Base-by-base conservation (phyloP, 2,888 invertebrate species). In the Shargacucullia verbasci region DNA sequence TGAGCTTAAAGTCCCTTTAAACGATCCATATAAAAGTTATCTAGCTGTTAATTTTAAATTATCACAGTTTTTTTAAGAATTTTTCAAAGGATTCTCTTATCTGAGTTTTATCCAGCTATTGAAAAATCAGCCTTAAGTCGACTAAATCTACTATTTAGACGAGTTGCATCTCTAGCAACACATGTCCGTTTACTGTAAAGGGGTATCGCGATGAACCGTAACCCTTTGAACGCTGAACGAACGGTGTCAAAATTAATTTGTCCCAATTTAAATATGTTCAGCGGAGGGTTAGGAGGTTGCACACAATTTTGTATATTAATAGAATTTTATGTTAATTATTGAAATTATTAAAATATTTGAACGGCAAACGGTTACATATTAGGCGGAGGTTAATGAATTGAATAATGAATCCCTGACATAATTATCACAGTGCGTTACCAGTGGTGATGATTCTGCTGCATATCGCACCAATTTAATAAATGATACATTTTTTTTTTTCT, bases 161-260 rank as follows among this genome's bases (percentile, higher is more conserved):
- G 6, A 31, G 43, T 52, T 46, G 6, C 73, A 47, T 46, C 69
- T 50, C 73, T 64, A 59, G 35, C 45, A 31, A 43, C 37, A 11
- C 44, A 60, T 44, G 46, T 55, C 52, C 48, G 54, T 62, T 39
- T 44, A 65, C 55, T 59, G 57, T 53, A 37, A 59, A 56, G 47
- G 58, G 59, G 55, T 63, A 63, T 65, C 50, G 29, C 53, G 45
- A 71, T 75, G 50, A 71, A 54, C 54, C 50, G 37, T 37, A 60
- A 46, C 63, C 76, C 60, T 75, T 61, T 63, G 63, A 57, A 63
- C 56, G 34, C 46, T 27, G 39, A 35, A 50, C 31, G 41, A 35
- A 50, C 35, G 40, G 61, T 49, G 72, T 67, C 57, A 72, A 68
- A 64, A 76, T 76, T 73, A 76, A 73, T 76, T 73, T 64, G 63